Percentiles rank a stretch among this genome's conserved stretches.
Conservation (phyloP, 23 tunicate genomes). For the Trididemnum nubilum region DNA sequence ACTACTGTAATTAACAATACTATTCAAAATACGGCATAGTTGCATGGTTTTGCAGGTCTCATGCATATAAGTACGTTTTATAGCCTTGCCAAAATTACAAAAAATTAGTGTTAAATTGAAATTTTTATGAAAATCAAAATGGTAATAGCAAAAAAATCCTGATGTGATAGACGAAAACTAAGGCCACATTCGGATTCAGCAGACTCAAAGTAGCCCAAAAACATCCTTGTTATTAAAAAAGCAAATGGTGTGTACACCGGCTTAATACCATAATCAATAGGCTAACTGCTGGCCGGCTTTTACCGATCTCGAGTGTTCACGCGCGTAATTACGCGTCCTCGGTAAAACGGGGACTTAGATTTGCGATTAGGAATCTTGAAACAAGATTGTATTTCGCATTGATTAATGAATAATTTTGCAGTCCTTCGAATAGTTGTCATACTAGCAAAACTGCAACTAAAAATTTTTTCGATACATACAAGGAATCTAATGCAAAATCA, state of each 20-base stretch:
- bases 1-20: background rate
- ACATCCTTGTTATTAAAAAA: background rate
- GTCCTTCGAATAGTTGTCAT: too few relatives aligned
- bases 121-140: background rate
- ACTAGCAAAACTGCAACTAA: too few relatives aligned
- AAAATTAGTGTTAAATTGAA: background rate
- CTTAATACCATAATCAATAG: too few relatives aligned
- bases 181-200: constrained; percentile 13
- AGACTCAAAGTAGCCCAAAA: background rate
- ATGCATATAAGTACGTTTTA: background rate
- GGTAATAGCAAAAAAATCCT: background rate
- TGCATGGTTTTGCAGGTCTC: background rate
- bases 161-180: constrained; percentile 10
- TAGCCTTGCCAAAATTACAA: background rate
- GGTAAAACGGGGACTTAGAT: too few relatives aligned
- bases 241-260: background rate
- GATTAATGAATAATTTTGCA: too few relatives aligned
- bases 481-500: too few relatives aligned
- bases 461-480: too few relatives aligned
- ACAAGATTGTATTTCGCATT: too few relatives aligned
- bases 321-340: too few relatives aligned
- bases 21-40: background rate
- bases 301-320: too few relatives aligned
- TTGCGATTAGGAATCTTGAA: too few relatives aligned
- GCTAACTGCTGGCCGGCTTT: too few relatives aligned